Base-by-base conservation (phyloP, 2,113 vertebrate species). In the Ifrita kowaldi region DNA sequence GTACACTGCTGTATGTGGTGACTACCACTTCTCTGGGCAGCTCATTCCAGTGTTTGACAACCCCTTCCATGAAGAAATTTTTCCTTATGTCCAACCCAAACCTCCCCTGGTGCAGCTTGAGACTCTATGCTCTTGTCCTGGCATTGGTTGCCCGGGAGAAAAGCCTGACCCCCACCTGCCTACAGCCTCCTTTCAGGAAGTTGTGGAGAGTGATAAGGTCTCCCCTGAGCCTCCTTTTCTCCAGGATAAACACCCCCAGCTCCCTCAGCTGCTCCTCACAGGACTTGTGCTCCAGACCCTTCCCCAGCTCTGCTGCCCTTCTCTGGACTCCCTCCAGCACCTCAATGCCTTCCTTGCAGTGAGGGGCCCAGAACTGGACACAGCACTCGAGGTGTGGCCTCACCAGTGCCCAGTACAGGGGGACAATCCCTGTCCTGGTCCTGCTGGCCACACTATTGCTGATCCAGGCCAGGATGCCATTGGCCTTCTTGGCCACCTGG, bases 181-280 rank as follows among this genome's bases (percentile, higher is more conserved):
- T 1, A 15, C 46, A 68, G 0, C 1, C 13, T 82, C 13, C n/a
- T 27, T 15, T 13, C 62, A 68, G 69, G n/a, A 11, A 41, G 7
- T 0, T 53, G 5, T 35, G 4, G 9, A 1, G 20, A 47, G 24
- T 3, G 1, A 7, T 16, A 13, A 46, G 33, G 8, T 1, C 13
- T 0, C 2, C 12, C 4, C 23, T 6, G 3, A 41, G 1, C 24
- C 20, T 67, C n/a, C 13, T 68, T 23, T 53, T 18, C 3, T 6
- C 10, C 46, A 41, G 53, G 19, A 0, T 7, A 7, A 75, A 75
- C 69, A 52, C 11, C 7, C 23, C 7, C 46, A 60, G 53, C 39
- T 60, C 28, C 46, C 39, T 60, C 53, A 68, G 46, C 24, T 13
- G 13, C 39, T 82, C 33, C 24, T 75, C 46, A 30, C 20, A 81